phyloP scores from a whole-genome alignment of 2,888 invertebrate species.

The Gordius sp. region DNA sequence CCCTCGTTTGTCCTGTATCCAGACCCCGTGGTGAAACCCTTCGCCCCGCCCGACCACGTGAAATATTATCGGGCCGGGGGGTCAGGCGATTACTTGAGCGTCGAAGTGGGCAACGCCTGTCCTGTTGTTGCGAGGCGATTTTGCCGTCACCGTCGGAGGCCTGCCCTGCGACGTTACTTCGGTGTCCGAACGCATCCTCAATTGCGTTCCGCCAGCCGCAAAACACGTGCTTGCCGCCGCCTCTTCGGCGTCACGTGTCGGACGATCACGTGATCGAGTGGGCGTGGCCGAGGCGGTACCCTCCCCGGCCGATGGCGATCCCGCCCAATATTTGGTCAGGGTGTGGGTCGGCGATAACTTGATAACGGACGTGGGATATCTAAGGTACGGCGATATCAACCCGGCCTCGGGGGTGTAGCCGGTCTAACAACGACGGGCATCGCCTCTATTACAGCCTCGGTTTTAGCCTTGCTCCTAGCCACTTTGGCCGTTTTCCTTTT shows the following conservation, averaged over 20 bases:
- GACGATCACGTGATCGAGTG: too few species aligned
- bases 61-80: background rate
- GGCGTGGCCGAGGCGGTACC: too few species aligned
- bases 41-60: background rate
- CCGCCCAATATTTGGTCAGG: too few species aligned
- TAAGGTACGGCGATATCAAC: constrained; percentile 42
- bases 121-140: too few species aligned
- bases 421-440: constrained; percentile 36
- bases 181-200: too few species aligned
- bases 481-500: constrained; percentile 49
- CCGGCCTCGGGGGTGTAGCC: background rate
- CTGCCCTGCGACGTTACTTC: too few species aligned
- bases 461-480: background rate
- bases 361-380: constrained; percentile 54
- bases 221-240: background rate
- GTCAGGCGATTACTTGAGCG: too few species aligned
- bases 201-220: background rate
- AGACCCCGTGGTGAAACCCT: background rate
- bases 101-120: too few species aligned
- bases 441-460: constrained; percentile 68
- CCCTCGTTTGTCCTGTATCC: too few species aligned
- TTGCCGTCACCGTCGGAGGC: too few species aligned
- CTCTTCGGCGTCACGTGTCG: too few species aligned
- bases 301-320: too few species aligned
- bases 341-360: constrained; percentile 40